Evolutionary conservation across 1,140 invertebrate genomes (phyloP), one percentile per base, ranked within the genome.

Genomic region (Drosophila guanche): DNA sequence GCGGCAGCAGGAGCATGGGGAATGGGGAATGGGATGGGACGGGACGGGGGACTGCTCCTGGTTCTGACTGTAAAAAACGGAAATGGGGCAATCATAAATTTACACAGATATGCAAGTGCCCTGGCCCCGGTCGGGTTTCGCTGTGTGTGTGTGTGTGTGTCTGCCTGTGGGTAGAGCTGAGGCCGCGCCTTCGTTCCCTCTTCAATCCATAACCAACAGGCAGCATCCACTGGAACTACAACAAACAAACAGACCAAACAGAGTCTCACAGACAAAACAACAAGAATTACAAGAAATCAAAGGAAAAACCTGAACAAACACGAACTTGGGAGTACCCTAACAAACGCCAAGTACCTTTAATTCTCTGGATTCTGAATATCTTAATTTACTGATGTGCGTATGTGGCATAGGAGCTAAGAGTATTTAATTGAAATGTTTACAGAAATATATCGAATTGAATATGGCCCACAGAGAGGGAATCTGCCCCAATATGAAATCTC

Each of bases 61-160:
- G 16, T 25, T 27, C 68, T 79, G 80, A 71, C 60, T 81, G 83
- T 81, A 85, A 85, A 85, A 85, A 85, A 88, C 83, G 85, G 85
- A 89, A 89, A 89, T 89, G 85, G 85, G 80, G 80, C 85, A 89
- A 89, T 89, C 85, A 89, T 89, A 89, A 89, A 89, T 89, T 89
- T 89, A 89, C 85, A 89, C 85, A 89, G 85, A 89, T 89, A 89
- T 89, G 85, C 73, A 89, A 89, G 81, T 85, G 77, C 81, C 59
- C 60, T 48, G 60, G 66, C 47, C 71, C 42, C 54, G 63, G 66
- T 57, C 20, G 56, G 46, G 52, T 61, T 71, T 59, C 33, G 46
- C 52, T 47, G 22, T 51, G 20, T 14, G 29, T 53, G 47, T 68
- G 23, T 42, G 53, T 75, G 60, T 79, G 45, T 48, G 45, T 20